Evolutionary conservation across 1,140 invertebrate genomes (phyloP), one percentile per base, ranked within the genome.

Genomic region (Oryctes rhinoceros): DNA sequence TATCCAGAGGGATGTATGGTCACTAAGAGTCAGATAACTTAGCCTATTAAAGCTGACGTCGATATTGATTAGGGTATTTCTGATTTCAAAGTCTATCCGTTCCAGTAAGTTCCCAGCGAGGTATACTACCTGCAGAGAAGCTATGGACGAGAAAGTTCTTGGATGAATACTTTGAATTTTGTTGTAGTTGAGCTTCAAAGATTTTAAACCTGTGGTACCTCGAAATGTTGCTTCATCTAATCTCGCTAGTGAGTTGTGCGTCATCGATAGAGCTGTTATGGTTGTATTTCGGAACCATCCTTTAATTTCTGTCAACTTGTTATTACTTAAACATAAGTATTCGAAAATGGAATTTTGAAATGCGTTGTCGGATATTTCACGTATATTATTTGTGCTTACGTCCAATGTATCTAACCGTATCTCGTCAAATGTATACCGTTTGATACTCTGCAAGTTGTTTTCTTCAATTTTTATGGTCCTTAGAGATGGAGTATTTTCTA

Each of bases 361-460:
- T 1, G 65, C 65, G 2, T 37, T 37, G 20, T 71, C 13, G 10
- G 65, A 30, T 18, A 71, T 71, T 18, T 71, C 6, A 3, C 3
- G n/a, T 35, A 71, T 71, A 4, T 15, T 6, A 37, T 71, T 71
- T 24, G 65, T 24, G 24, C 65, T 71, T 6, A 71, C n/a, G 6
- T 71, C 65, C 24, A 71, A 30, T n/a, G 35, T 37, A 11, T 71
- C 13, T 71, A 71, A 71, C 35, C 4, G n/a, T 30, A 71, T 24
- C 35, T 71, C n/a, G 24, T 71, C 65, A 24, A 71, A 71, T 7
- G 65, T 71, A 71, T 71, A 71, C 6, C 20, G n/a, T 71, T 24
- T 24, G 35, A 71, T 71, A 13, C 11, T 11, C 35, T 71, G 24
- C 4, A 71, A 6, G 11, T 10, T 71, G 15, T 71, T 71, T 6